Percentiles rank a stretch among this genome's conserved stretches.
Evolutionary conservation across 2,113 vertebrate genomes (phyloP).

Genomic region (Podiceps cristatus): DNA sequence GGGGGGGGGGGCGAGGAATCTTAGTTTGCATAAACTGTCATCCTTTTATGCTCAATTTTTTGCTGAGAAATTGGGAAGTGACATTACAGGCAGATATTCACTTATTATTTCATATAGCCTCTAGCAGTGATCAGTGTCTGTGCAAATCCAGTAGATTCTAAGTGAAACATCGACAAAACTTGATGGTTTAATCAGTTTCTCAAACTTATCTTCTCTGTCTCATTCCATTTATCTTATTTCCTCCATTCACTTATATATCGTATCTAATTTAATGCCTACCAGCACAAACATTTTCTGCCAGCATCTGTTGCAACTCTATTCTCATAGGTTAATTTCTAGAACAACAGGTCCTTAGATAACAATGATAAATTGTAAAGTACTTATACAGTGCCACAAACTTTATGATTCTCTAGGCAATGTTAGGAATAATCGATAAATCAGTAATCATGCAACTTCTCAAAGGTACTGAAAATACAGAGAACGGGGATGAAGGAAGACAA

Average conservation of each 20-base stretch:
- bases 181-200: not conserved
- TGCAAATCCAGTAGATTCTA: not conserved
- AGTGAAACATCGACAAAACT: not conserved
- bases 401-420: not conserved
- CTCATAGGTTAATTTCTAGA: not conserved
- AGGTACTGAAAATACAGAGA: not conserved
- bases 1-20: no score
- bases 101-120: not conserved
- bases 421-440: not conserved
- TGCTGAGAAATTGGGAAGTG: not conserved
- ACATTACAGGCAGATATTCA: not conserved
- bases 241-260: not conserved
- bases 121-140: not conserved
- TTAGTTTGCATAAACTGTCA: not conserved
- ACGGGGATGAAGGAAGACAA: not conserved
- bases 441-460: not conserved
- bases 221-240: not conserved
- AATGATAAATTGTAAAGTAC: not conserved
- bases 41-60: not conserved
- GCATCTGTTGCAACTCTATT: not conserved
- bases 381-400: not conserved
- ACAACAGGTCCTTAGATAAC: not conserved
- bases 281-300: not conserved
- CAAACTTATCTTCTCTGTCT: not conserved
- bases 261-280: not conserved